Evolutionary conservation across 1,140 invertebrate genomes (phyloP), one percentile per base, ranked within the genome.

Genomic region (Aphaenogaster rudis): DNA sequence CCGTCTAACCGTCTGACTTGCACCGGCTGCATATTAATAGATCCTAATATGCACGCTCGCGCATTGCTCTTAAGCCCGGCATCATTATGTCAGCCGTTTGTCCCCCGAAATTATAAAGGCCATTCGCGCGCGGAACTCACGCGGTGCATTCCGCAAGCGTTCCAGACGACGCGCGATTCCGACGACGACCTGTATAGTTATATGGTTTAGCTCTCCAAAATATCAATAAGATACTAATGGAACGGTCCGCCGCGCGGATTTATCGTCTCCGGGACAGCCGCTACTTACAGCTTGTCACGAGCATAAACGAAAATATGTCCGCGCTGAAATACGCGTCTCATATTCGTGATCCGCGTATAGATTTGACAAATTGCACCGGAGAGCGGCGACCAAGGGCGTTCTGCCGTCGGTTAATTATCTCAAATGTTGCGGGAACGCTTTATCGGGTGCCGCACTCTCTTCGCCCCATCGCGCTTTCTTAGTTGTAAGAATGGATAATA

Each of bases 1-100:
- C 91, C 92, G 93, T 91, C 93, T 91, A 93, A 92, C 89, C 61
- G 88, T 92, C 91, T 81, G 91, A 92, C 90, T 91, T 90, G 91
- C 90, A 90, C 86, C 86, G 90, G 80, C 88, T 89, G 92, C 93
- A 94, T 94, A 94, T 94, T 94, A 94, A 94, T 94, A 94, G 94
- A 94, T 91, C 89, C 89, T 93, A 92, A 93, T 94, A 92, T 92
- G 90, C 92, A 86, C 69, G 66, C 50, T 69, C 81, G 89, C 78
- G 57, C 71, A 82, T 85, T 63, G 87, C 86, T 88, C 85, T 52
- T 71, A 77, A 71, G 86, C 86, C 79, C 78, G 89, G 78, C 88
- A 77, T 89, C 90, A 87, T 93, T 92, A 78, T 72, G 90, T 88
- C 88, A 86, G 64, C 50, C 86, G 85, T 91, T 88, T 90, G 82